phyloP scores from a whole-genome alignment of 2,113 vertebrate species.

The Vombatus ursinus region DNA sequence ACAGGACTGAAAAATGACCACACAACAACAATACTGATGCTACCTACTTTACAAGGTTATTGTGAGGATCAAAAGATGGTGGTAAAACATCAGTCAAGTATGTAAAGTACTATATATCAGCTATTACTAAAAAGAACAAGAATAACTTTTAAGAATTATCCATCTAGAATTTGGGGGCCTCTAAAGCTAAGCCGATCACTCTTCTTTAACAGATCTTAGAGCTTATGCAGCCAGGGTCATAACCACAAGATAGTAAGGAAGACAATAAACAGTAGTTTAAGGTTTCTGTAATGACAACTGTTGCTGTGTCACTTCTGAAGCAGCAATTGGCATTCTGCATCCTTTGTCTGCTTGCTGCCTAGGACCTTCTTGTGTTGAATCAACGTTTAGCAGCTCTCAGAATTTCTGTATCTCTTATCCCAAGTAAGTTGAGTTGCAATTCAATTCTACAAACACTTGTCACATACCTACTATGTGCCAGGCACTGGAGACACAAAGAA shows the following conservation, averaged over 20 bases:
- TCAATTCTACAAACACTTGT: neutral
- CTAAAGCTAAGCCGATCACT: slow-evolving; percentile 43
- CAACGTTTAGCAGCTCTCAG: neutral
- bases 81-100: neutral
- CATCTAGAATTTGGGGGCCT: slow-evolving; percentile 54
- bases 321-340: neutral
- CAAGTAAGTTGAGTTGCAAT: neutral
- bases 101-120: neutral
- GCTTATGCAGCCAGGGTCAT: slow-evolving; percentile 57
- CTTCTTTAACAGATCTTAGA: slow-evolving; percentile 44
- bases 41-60: neutral
- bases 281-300: neutral
- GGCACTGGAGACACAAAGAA: neutral
- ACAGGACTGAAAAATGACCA: neutral
- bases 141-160: slow-evolving; percentile 57
- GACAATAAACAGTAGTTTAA: neutral
- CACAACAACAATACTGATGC: neutral
- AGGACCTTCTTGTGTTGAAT: neutral
- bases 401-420: neutral
- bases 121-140: neutral
- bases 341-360: neutral
- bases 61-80: neutral
- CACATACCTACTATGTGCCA: neutral
- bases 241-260: slow-evolving; percentile 31
- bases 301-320: neutral